Evolutionary conservation across 2,888 invertebrate species (phyloP), one percentile per base, ranked within the genome.

Genomic region (Megalurothrips usitatus): DNA sequence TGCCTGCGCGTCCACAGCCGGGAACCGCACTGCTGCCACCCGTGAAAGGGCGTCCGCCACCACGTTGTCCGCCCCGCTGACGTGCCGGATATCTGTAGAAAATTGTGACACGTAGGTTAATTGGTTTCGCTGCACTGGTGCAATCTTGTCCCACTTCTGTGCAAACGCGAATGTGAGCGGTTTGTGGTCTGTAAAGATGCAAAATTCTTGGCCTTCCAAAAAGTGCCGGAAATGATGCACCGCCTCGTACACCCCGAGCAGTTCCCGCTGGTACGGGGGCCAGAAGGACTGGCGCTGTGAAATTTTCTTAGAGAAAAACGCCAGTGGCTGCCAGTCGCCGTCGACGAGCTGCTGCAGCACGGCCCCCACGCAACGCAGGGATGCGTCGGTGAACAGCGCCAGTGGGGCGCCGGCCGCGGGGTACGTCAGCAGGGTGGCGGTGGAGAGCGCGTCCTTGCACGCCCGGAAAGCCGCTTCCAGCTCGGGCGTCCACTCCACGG

Each of bases 11-110:
- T n/a, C n/a, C n/a, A n/a, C n/a, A n/a, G n/a, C n/a, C n/a, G n/a
- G n/a, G n/a, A n/a, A n/a, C n/a, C n/a, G n/a, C n/a, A n/a, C n/a
- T n/a, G n/a, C n/a, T n/a, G n/a, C n/a, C n/a, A n/a, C n/a, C n/a
- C n/a, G n/a, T n/a, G n/a, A n/a, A n/a, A n/a, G n/a, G n/a, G n/a
- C n/a, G n/a, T n/a, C n/a, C n/a, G n/a, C n/a, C n/a, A n/a, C n/a
- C n/a, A n/a, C n/a, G n/a, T n/a, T 85, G 14, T 84, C 81, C 28
- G 82, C 82, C 23, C 82, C 82, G 14, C 81, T 19, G 17, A 82
- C 75, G 80, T 83, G 82, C 0, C 79, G 80, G 10, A 82, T 79
- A 34, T 83, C 81, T 19, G 83, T 83, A 4, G 82, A 26, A 28
- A 80, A 83, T 48, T 84, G 83, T 6, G 82, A 81, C n/a, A 84